Base-by-base conservation (phyloP, 2,888 invertebrate species). In the Agrotis ipsilon region DNA sequence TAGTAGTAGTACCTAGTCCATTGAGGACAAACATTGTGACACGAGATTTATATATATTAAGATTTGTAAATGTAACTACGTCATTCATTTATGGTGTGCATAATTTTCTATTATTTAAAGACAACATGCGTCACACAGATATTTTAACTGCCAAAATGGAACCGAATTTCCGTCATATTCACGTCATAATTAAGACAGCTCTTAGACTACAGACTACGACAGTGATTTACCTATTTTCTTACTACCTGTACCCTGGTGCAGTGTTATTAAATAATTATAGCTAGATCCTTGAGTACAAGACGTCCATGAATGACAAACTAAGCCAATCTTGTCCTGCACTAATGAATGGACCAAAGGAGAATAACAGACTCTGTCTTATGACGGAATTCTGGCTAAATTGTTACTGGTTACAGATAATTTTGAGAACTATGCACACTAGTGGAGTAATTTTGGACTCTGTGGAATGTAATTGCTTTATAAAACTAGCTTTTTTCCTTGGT, bases 241-340 rank as follows among this genome's bases (percentile, higher is more conserved):
- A 19, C 27, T 11, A 1, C 5, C 52, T 1, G 13, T 9, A 32
- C 32, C 18, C 46, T 52, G 2, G 45, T 54, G n/a, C 24, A 59
- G 6, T 69, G 43, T 70, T 59, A 66, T 69, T 19, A 39, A 70
- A 66, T 77, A 24, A 78, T 81, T 76, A 80, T 51, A 39, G n/a
- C 52, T n/a, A 43, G 6, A 43, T 54, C 14, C 18, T 48, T 27
- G 19, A 21, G 45, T n/a, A 19, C 24, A 9, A 49, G 45, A 49
- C 18, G 62, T 32, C 21, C 58, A 80, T 80, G 75, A 82, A 80
- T 80, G 66, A 48, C 62, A 71, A 80, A 80, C 68, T 82, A 68
- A 71, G 59, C 43, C 65, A 80, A 80, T 80, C 59, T 62, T 7
- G 64, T 3, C 24, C 24, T 52, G 65, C 67, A 71, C 70, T 78